phyloP scores from a whole-genome alignment of 1,140 invertebrate genomes.

The Marisa cornuarietis region DNA sequence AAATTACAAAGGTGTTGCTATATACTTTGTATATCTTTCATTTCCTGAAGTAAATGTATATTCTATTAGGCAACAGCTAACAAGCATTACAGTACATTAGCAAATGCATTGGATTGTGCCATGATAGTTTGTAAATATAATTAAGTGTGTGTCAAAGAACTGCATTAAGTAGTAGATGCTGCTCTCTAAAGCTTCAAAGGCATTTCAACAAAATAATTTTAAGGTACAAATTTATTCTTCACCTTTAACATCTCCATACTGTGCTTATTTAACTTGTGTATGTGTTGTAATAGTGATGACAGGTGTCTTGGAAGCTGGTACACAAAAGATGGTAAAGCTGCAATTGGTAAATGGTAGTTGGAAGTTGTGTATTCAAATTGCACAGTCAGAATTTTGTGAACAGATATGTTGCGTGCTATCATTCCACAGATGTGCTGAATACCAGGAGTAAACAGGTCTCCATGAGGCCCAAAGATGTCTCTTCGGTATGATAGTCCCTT shows the following conservation, averaged over 20 bases:
- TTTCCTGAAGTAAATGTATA: too few relatives aligned
- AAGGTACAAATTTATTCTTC: too few relatives aligned
- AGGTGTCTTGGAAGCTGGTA: constrained; percentile 12
- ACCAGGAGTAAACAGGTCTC: constrained; percentile 13
- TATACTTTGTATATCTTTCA: too few relatives aligned
- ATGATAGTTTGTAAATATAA: too few relatives aligned
- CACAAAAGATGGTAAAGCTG: neutral
- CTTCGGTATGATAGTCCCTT: neutral
- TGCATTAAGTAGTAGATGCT: neutral
- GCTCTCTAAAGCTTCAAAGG: neutral
- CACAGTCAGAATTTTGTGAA: constrained; percentile 2
- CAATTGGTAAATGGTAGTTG: neutral
- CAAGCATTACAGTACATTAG: neutral
- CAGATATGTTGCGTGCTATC: neutral
- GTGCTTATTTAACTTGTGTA: constrained; percentile 1
- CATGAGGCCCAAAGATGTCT: neutral
- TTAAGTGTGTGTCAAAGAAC: neutral
- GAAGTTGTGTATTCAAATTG: neutral
- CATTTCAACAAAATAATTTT: neutral
- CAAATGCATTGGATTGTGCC: neutral
- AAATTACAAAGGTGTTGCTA: too few relatives aligned
- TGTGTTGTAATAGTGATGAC: neutral
- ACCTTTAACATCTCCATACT: constrained; percentile 11
- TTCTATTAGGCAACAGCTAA: too few relatives aligned
- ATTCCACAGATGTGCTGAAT: constrained; percentile 14